Evolutionary conservation across 30 jellyfish, hydroid and myxozoan genomes (phyloP).

Genomic region (Aurelia sp.): DNA sequence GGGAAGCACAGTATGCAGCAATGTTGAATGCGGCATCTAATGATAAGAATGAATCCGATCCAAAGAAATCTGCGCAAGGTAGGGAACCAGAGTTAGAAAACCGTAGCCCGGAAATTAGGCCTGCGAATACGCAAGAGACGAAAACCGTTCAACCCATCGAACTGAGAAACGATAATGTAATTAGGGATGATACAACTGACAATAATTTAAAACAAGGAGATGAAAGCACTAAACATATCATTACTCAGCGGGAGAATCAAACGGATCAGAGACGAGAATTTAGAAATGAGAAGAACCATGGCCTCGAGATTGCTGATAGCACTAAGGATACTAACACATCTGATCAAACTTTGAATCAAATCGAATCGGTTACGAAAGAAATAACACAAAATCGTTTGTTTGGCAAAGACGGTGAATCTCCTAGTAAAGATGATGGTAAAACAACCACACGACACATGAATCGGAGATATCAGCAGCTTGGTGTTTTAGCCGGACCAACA

Average conservation of each 20-base stretch:
- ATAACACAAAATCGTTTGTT: not conserved
- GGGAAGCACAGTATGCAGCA: slow-evolving; percentile 40
- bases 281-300: not conserved
- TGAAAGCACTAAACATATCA: not conserved
- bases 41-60: not conserved
- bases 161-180: not conserved
- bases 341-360: not conserved
- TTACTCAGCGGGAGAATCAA: not conserved
- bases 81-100: not conserved
- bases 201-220: not conserved
- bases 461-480: not conserved
- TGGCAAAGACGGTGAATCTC: not conserved
- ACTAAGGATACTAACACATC: not conserved
- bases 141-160: not conserved
- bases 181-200: no score
- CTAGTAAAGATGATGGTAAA: not conserved
- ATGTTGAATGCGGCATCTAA: slow-evolving; percentile 8
- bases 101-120: not conserved
- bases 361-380: not conserved
- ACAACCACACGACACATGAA: not conserved
- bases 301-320: not conserved
- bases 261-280: not conserved
- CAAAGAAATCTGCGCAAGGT: not conserved
- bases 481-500: not conserved
- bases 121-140: not conserved